These are phyloP conservation scores for Neoascia interrupta DNA, from an alignment of 2,888 invertebrate genomes.

Conservation along the genomic window DNA sequence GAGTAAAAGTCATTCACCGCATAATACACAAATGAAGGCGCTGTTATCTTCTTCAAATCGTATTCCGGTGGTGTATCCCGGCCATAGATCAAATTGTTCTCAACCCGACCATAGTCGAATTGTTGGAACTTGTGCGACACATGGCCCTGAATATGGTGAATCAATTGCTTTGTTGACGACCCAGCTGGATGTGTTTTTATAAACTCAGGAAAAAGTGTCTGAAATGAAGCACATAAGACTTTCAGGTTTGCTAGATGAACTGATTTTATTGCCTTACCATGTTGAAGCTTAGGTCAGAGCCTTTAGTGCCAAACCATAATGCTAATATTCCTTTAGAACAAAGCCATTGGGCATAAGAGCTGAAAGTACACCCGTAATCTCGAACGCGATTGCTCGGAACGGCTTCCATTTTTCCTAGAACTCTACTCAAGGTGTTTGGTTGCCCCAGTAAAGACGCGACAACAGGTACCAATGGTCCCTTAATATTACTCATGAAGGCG, in stretches of 20 bases:
- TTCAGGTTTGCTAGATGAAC: too few species aligned
- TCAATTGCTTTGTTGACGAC: slow-evolving; percentile 77
- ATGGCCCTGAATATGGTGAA: slow-evolving; percentile 77
- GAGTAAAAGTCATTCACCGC: slow-evolving; percentile 74
- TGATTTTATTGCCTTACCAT: slow-evolving; percentile 61
- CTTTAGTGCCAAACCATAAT: too few species aligned
- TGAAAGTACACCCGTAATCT: slow-evolving; percentile 73
- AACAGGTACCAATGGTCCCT: slow-evolving; percentile 79
- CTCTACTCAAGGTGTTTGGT: slow-evolving; percentile 75
- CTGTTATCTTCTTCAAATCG: slow-evolving; percentile 73
- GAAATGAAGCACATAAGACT: too few species aligned
- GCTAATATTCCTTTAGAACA: slow-evolving; percentile 72
- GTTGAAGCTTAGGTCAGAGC: slow-evolving; percentile 72
- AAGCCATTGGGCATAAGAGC: slow-evolving; percentile 82
- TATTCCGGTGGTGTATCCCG: slow-evolving; percentile 76
- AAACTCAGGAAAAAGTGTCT: slow-evolving; percentile 75
- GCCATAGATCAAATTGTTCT: slow-evolving; percentile 75
- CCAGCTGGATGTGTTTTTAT: slow-evolving; percentile 78
- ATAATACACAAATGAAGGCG: slow-evolving; percentile 75
- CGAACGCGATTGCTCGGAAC: slow-evolving; percentile 82
- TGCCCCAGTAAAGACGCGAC: slow-evolving; percentile 78
- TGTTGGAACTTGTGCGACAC: slow-evolving; percentile 76
- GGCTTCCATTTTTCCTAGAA: slow-evolving; percentile 81
- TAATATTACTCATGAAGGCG: slow-evolving; percentile 81
- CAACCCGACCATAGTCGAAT: slow-evolving; percentile 75